A percentile compares a stretch with the other conserved stretches of the same genome.
These are phyloP conservation scores for Lampropteryx suffumata DNA, from an alignment of 2,888 invertebrate genomes.

Conservation along the genomic window DNA sequence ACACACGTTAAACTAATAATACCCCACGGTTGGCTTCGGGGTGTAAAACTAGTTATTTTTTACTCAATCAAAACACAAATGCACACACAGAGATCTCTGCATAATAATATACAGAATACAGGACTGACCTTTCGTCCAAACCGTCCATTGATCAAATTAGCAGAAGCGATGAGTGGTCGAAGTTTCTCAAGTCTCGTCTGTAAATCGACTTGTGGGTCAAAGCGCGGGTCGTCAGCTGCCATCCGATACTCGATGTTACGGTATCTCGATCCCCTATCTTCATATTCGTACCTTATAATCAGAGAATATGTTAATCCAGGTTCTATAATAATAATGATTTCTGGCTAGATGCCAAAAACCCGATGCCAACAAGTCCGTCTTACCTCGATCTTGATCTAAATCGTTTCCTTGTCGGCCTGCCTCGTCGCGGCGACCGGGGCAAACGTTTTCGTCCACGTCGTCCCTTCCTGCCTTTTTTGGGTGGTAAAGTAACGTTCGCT, in stretches of 20 bases:
- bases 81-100: too few species aligned
- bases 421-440: conserved; percentile 71
- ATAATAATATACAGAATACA: too few species aligned
- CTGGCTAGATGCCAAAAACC: conserved; percentile 27
- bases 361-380: conserved; percentile 26
- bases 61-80: too few species aligned
- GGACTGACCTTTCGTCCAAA: conserved; percentile 87
- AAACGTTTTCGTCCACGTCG: conserved; percentile 65
- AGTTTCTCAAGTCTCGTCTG: conserved; percentile 72
- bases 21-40: too few species aligned
- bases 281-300: conserved; percentile 59
- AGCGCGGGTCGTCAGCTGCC: conserved; percentile 79
- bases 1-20: too few species aligned
- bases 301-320: conserved; percentile 1
- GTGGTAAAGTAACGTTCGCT: conserved; percentile 57
- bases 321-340: not conserved
- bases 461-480: conserved; percentile 59
- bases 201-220: conserved; percentile 76
- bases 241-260: conserved; percentile 77
- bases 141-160: conserved; percentile 90
- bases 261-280: conserved; percentile 62
- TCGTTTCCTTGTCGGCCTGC: conserved; percentile 74
- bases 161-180: conserved; percentile 84
- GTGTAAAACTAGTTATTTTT: too few species aligned
- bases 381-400: conserved; percentile 71